These are phyloP conservation scores for Cossypha polioptera DNA, from an alignment of 2,797 vertebrate species.

Conservation along the genomic window DNA sequence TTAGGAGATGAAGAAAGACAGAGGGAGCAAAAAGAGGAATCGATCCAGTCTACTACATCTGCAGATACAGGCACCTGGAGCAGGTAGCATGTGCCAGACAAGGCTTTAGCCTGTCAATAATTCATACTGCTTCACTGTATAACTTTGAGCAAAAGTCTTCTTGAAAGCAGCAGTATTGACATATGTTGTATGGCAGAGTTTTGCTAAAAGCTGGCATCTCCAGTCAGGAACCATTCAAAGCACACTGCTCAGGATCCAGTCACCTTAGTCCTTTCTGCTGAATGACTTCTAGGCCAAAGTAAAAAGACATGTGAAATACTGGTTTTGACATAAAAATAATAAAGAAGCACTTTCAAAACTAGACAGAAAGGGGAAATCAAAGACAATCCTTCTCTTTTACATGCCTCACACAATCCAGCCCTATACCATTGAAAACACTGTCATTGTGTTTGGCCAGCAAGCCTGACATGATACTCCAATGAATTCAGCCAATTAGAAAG, in stretches of 20 bases:
- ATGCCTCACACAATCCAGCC: neutral
- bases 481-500: neutral
- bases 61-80: constrained; percentile 17
- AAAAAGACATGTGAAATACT: neutral
- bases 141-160: constrained; percentile 14
- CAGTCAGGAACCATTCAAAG: neutral
- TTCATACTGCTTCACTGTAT: constrained; percentile 24
- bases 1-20: constrained; percentile 31
- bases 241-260: neutral
- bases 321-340: neutral
- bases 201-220: neutral
- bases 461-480: neutral
- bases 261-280: neutral
- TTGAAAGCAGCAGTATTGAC: constrained; percentile 31
- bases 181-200: neutral
- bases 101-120: constrained; percentile 27
- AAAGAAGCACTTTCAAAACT: neutral
- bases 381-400: neutral
- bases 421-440: neutral
- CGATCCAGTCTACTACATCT: neutral
- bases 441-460: neutral
- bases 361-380: neutral
- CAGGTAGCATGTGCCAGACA: constrained; percentile 23
- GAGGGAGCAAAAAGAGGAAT: neutral
- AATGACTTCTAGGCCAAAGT: neutral